A percentile compares a stretch with the other conserved stretches of the same genome.
Evolutionary conservation across 2,888 invertebrate species (phyloP).

Genomic region (Crematogaster levior): DNA sequence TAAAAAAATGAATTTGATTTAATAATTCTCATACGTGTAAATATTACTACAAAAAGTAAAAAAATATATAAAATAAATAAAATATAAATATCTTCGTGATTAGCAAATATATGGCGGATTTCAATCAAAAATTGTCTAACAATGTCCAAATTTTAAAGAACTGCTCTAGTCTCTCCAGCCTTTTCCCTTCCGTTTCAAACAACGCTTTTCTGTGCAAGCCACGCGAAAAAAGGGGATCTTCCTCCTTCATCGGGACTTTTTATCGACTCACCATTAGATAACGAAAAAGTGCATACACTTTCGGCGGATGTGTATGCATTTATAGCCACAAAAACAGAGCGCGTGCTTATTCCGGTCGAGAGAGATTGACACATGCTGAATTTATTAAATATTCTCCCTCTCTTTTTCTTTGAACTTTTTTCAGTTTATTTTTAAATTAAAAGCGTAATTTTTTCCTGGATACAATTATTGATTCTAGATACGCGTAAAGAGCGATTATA

Average conservation of each 20-base stretch:
- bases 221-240: conserved; percentile 8
- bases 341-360: background rate
- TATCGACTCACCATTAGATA: background rate
- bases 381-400: background rate
- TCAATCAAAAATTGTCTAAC: background rate
- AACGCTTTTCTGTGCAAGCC: conserved; percentile 14
- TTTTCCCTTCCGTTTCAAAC: background rate
- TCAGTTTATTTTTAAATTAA: background rate
- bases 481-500: too few species aligned
- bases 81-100: background rate
- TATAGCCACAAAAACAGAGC: background rate
- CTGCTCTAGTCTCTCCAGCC: background rate
- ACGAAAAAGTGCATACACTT: background rate
- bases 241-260: background rate
- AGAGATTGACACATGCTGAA: background rate
- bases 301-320: background rate
- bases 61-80: too few species aligned
- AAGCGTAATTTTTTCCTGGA: background rate
- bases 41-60: too few species aligned
- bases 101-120: background rate
- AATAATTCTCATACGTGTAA: too few species aligned
- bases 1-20: too few species aligned
- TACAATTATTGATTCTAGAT: background rate
- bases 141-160: background rate
- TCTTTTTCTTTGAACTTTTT: background rate